Conservation (phyloP, 1,140 invertebrate genomes). For the Papilio glaucus region DNA sequence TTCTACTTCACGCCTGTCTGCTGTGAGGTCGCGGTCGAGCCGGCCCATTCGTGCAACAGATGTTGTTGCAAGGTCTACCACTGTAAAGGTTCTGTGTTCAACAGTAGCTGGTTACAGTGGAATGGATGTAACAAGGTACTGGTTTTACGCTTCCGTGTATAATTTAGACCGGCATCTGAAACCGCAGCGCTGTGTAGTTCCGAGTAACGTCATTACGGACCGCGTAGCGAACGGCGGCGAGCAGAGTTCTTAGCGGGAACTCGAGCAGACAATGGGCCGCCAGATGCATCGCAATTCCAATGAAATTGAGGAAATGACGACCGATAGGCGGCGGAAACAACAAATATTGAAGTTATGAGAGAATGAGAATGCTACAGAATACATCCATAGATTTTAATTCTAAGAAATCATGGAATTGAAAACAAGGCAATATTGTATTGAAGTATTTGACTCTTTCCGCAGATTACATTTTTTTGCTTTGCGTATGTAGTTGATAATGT, state of each 20-base stretch:
- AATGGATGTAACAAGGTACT: background rate
- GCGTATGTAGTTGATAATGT: too few species aligned
- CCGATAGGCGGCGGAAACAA: conserved; percentile 1
- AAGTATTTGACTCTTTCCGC: too few species aligned
- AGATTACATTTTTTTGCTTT: background rate
- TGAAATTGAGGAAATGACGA: conserved; percentile 35
- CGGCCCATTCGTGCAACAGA: too few species aligned
- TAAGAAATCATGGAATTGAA: too few species aligned
- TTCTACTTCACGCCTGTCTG: too few species aligned
- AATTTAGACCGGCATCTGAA: conserved; percentile 20
- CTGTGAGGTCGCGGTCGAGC: too few species aligned
- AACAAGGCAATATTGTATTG: too few species aligned
- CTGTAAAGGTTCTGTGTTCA: background rate
- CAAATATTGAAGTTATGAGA: conserved; percentile 35
- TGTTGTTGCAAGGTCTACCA: too few species aligned
- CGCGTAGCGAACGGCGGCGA: conserved; percentile 27
- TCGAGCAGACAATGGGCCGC: conserved; percentile 31
- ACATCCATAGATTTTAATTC: too few species aligned
- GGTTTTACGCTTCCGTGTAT: conserved; percentile 34
- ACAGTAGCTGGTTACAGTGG: background rate
- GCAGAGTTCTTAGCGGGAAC: conserved; percentile 3
- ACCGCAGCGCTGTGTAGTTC: conserved; percentile 50
- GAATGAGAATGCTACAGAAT: too few species aligned
- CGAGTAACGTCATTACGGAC: conserved; percentile 48
- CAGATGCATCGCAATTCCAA: conserved; percentile 27